Evolutionary conservation across 1,140 invertebrate species (phyloP).

Genomic region (Trissolcus basalis): DNA sequence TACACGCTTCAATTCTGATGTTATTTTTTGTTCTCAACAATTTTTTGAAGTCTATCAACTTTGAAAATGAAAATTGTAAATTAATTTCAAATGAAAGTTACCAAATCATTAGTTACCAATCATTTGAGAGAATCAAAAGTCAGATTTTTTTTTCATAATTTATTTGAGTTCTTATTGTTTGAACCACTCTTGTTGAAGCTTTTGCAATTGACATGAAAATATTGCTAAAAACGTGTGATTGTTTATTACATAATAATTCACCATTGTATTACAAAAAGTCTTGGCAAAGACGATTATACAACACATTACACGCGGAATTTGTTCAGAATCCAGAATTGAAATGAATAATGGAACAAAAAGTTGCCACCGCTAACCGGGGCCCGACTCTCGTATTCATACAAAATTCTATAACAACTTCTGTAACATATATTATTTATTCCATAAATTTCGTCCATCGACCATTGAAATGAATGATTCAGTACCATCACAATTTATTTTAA

Average conservation of each 20-base stretch:
- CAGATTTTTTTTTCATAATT: too few relatives aligned
- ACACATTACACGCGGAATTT: conserved; percentile 54
- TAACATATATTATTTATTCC: conserved; percentile 30
- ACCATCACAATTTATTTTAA: too few relatives aligned
- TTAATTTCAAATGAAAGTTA: too few relatives aligned
- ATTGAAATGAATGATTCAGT: too few relatives aligned
- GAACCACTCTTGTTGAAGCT: too few relatives aligned
- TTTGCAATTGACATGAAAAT: conserved; percentile 36
- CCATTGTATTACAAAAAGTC: conserved; percentile 40
- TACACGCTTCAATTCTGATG: neutral
- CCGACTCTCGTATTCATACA: conserved; percentile 21
- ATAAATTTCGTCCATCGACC: too few relatives aligned
- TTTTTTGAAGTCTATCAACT: neutral
- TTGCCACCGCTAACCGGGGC: conserved; percentile 13
- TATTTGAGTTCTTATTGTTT: too few relatives aligned
- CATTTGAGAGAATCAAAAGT: too few relatives aligned
- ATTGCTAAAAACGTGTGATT: conserved; percentile 41
- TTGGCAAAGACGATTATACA: conserved; percentile 48
- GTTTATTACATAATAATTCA: conserved; percentile 54
- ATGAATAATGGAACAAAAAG: conserved; percentile 57
- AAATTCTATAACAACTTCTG: conserved; percentile 49
- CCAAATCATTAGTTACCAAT: too few relatives aligned
- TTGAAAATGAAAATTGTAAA: too few relatives aligned
- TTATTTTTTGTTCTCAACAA: neutral
- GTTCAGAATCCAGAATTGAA: conserved; percentile 45